phyloP scores from a whole-genome alignment of 2,113 vertebrate species.

The Dromiciops gliroides region DNA sequence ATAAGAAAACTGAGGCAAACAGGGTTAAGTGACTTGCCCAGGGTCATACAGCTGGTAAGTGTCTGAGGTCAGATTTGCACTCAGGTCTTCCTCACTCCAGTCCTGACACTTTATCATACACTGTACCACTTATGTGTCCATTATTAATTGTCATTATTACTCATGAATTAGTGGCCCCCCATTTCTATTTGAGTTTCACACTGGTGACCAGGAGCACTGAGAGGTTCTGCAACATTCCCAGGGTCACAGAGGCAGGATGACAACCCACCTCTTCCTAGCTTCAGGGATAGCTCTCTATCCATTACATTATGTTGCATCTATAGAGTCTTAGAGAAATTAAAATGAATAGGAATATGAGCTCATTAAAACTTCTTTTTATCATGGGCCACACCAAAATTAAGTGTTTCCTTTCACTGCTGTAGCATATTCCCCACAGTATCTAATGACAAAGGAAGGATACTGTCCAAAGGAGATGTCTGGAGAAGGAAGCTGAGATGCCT shows the following conservation, averaged over 20 bases:
- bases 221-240: not conserved
- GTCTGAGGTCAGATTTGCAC: not conserved
- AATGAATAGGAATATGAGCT: slow-evolving; percentile 59
- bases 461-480: slow-evolving; percentile 46
- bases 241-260: not conserved
- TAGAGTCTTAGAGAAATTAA: not conserved
- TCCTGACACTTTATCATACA: not conserved
- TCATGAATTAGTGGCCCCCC: not conserved
- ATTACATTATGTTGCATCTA: not conserved
- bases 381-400: slow-evolving; percentile 50
- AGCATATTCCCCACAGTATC: slow-evolving; percentile 34
- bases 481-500: slow-evolving; percentile 41
- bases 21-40: not conserved
- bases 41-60: not conserved
- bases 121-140: not conserved
- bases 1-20: not conserved
- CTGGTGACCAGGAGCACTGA: not conserved
- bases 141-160: not conserved
- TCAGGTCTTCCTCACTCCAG: not conserved
- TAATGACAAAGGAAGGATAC: slow-evolving; percentile 55
- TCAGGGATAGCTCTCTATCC: not conserved
- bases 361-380: slow-evolving; percentile 65
- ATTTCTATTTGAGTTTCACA: not conserved
- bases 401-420: slow-evolving; percentile 59
- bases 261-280: not conserved